A percentile compares a stretch with the other conserved stretches of the same genome.
These are phyloP conservation scores for Crioceris asparagi DNA, from an alignment of 2,888 invertebrate genomes.

Conservation along the genomic window DNA sequence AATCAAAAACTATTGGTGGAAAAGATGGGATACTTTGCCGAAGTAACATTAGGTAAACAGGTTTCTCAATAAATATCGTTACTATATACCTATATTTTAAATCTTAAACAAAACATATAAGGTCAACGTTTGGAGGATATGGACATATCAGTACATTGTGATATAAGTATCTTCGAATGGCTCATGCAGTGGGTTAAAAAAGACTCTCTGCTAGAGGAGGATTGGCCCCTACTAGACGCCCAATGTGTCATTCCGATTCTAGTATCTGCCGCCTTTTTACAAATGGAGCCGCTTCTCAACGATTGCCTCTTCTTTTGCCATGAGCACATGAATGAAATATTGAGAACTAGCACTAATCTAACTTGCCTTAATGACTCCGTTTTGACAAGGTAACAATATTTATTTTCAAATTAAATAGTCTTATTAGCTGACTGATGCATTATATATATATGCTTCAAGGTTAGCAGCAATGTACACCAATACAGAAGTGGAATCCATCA, in stretches of 20 bases:
- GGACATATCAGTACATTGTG: conserved; percentile 95
- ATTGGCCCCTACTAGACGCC: conserved; percentile 63
- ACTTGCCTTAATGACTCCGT: conserved; percentile 77
- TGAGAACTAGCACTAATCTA: conserved; percentile 76
- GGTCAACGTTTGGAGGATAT: conserved; percentile 31
- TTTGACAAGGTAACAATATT: conserved; percentile 47
- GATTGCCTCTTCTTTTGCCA: conserved; percentile 82
- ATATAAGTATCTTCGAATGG: conserved; percentile 93
- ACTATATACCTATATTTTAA: neutral
- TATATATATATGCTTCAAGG: conserved; percentile 46
- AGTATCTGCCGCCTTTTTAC: conserved; percentile 87
- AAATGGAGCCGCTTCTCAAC: conserved; percentile 84
- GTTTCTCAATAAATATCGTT: neutral
- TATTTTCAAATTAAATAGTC: neutral
- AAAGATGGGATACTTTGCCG: conserved; percentile 94
- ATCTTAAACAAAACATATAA: conserved; percentile 5
- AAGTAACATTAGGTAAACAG: conserved; percentile 60
- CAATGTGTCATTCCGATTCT: conserved; percentile 84
- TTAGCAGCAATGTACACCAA: conserved; percentile 83
- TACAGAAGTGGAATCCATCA: conserved; percentile 70
- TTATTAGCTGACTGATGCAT: neutral
- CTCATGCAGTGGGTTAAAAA: conserved; percentile 92
- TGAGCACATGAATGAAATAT: conserved; percentile 74
- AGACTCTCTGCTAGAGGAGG: conserved; percentile 52
- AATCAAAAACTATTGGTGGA: conserved; percentile 74